Conservation (phyloP, 2,888 invertebrate species). For the Pristionchus arcanus region DNA sequence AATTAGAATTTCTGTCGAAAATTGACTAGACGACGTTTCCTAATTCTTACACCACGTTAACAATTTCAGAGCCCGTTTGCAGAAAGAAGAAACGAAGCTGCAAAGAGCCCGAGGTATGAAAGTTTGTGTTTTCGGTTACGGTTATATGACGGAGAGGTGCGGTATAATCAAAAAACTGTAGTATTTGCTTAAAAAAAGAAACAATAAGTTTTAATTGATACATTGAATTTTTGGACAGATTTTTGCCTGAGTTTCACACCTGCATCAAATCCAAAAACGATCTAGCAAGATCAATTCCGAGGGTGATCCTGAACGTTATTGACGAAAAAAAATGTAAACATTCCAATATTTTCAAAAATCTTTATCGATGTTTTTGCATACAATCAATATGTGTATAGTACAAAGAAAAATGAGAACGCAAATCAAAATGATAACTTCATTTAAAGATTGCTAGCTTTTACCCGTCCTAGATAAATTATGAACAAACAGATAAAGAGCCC, state of each 20-base stretch:
- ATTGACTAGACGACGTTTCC: background rate
- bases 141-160: background rate
- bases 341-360: background rate
- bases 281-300: background rate
- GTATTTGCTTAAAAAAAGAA: background rate
- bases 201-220: background rate
- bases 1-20: background rate
- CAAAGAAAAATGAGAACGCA: background rate
- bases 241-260: background rate
- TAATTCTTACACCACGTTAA: background rate
- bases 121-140: background rate
- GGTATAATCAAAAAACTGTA: background rate
- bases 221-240: background rate
- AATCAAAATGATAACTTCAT: background rate
- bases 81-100: constrained; percentile 32
- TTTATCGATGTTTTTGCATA: background rate
- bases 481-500: background rate
- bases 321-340: background rate
- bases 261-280: background rate
- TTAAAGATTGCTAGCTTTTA: background rate
- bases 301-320: too few relatives aligned
- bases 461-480: background rate
- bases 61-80: background rate
- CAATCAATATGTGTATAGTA: background rate
- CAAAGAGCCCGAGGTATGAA: constrained; percentile 26